phyloP scores from a whole-genome alignment of 2,797 vertebrate species.

The Rhincodon typus region DNA sequence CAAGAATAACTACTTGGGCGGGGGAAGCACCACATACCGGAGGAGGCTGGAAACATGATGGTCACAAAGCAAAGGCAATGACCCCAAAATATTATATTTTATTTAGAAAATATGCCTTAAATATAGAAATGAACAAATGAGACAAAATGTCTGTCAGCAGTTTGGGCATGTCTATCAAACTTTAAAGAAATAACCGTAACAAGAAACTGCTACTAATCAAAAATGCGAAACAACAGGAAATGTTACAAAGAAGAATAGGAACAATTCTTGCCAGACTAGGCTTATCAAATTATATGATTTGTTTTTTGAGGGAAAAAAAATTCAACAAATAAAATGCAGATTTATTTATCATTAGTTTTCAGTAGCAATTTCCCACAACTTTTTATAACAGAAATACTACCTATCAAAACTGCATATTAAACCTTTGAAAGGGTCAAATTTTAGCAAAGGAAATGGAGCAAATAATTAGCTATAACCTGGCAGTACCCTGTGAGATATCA shows the following conservation, averaged over 20 bases:
- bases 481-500: neutral
- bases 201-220: neutral
- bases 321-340: neutral
- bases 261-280: neutral
- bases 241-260: neutral
- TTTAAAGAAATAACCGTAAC: neutral
- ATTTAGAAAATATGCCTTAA: neutral
- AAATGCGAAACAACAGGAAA: neutral
- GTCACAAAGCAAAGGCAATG: constrained; percentile 14
- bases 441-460: neutral
- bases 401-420: neutral
- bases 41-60: neutral
- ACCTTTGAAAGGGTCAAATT: neutral
- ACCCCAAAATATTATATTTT: neutral
- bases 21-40: neutral
- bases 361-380: neutral
- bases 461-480: neutral
- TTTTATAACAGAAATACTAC: neutral
- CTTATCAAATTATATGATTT: neutral
- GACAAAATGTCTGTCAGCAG: neutral
- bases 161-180: neutral
- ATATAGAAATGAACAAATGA: neutral
- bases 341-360: neutral
- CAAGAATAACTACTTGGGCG: neutral
- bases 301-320: neutral